Base-by-base conservation (phyloP, 64 coral and sea anemone genomes). In the Actinia equina region DNA sequence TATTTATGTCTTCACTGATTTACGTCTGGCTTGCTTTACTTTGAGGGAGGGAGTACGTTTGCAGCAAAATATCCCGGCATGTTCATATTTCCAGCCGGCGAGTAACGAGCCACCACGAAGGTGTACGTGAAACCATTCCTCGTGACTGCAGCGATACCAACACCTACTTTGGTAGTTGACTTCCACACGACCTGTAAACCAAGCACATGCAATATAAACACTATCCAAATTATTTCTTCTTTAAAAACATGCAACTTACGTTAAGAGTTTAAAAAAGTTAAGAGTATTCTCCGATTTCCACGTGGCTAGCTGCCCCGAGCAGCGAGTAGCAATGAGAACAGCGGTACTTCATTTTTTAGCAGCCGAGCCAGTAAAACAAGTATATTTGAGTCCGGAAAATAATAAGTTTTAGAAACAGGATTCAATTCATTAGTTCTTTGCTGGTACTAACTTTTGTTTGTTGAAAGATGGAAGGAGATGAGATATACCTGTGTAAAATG, bases 401-500 rank as follows among this genome's bases (percentile, higher is more conserved):
- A 37, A 37, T 37, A 37, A 37, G 30, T 1, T 37, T 37, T 37
- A 37, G 30, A 37, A 37, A 37, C 1, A 37, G 30, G 30, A 37
- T 37, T 37, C 30, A 37, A 37, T 37, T 37, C 30, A 37, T 37
- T 37, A n/a, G n/a, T n/a, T n/a, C n/a, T n/a, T n/a, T n/a, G n/a
- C 30, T 37, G 52, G 12, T 54, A 54, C 12, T 54, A 12, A 54
- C 12, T 8, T 54, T 54, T 8, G 12, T 8, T 54, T 54, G 52
- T 8, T 8, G 0, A 54, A 8, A 8, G 12, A 54, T 54, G 52
- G 12, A 0, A 8, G 12, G 12, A 8, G 22, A 8, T 77, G 22
- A 77, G 4, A 49, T 49, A 41, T 84, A 84, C 82, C 82, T 84
- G 82, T 52, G 82, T 84, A 25, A 84, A 84, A 51, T 84, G 82